These are phyloP conservation scores for Diaprepes abbreviatus DNA, from an alignment of 2,888 invertebrate genomes.

Conservation along the genomic window DNA sequence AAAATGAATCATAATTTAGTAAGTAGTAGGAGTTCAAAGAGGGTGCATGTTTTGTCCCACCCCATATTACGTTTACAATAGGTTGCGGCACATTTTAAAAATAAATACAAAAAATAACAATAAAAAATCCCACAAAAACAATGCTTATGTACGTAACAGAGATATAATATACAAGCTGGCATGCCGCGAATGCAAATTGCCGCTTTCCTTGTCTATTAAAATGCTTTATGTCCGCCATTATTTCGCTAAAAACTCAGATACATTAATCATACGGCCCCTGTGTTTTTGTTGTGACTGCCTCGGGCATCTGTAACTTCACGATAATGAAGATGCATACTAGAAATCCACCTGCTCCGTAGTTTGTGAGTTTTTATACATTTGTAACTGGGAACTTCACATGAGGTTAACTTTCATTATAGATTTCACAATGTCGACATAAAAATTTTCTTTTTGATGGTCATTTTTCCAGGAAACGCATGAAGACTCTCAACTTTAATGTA, in stretches of 20 bases:
- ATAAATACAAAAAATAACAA: too few relatives aligned
- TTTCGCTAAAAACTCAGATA: constrained; percentile 40
- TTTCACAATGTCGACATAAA: too few relatives aligned
- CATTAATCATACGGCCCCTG: constrained; percentile 40
- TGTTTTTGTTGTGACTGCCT: constrained; percentile 31
- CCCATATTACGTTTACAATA: too few relatives aligned
- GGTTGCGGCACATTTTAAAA: too few relatives aligned
- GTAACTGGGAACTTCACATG: too few relatives aligned
- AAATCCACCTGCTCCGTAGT: background rate
- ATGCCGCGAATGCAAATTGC: constrained; percentile 40
- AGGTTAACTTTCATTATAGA: too few relatives aligned
- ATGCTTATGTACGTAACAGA: constrained; percentile 3
- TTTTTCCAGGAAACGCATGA: too few relatives aligned
- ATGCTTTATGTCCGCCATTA: constrained; percentile 48
- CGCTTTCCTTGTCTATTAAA: constrained; percentile 46
- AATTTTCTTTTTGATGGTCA: too few relatives aligned
- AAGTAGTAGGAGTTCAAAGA: too few relatives aligned
- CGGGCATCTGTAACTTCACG: constrained; percentile 24
- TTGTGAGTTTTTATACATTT: background rate
- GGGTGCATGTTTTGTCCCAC: too few relatives aligned
- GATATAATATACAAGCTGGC: constrained; percentile 15
- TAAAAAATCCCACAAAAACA: background rate
- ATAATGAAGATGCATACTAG: constrained; percentile 23
- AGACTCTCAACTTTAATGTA: too few relatives aligned
- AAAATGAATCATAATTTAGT: too few relatives aligned